Conservation (phyloP, 2,888 invertebrate species). For the Drosophila vallismaia region DNA sequence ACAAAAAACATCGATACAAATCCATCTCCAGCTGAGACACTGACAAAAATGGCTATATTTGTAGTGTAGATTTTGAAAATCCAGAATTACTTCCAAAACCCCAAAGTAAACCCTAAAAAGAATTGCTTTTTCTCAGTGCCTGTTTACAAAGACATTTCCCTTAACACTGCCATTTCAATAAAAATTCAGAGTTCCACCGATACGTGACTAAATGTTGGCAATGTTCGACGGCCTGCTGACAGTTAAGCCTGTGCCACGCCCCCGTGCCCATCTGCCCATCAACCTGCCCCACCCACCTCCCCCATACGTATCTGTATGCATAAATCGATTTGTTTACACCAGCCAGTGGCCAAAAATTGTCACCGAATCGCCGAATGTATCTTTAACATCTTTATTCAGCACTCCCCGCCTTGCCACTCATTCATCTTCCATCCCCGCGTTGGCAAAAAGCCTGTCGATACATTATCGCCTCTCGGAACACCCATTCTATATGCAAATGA, state of each 20-base stretch:
- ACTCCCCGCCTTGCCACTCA: conserved; percentile 6
- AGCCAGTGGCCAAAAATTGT: conserved; percentile 25
- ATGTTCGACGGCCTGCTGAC: conserved; percentile 5
- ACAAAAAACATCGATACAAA: conserved; percentile 11
- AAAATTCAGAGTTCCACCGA: conserved; percentile 43
- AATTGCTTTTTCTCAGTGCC: neutral
- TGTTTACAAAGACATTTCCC: conserved; percentile 17
- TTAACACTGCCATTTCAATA: conserved; percentile 54
- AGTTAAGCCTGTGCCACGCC: conserved; percentile 17
- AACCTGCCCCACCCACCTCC: neutral
- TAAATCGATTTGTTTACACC: conserved; percentile 64
- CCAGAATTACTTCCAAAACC: neutral
- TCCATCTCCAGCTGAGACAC: conserved; percentile 22
- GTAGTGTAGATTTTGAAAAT: no score
- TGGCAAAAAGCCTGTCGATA: conserved; percentile 53
- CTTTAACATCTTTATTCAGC: conserved; percentile 52
- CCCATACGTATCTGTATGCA: conserved; percentile 44
- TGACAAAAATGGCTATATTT: conserved; percentile 27
- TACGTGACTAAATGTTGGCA: conserved; percentile 65
- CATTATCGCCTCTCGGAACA: conserved; percentile 32
- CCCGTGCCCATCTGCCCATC: conserved; percentile 13
- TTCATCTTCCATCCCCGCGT: conserved; percentile 12
- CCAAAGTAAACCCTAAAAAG: no score
- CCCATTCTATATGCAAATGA: conserved; percentile 59
- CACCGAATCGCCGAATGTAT: conserved; percentile 40